Conservation (phyloP, 2,113 vertebrate genomes). For the Mesoclemmys tuberculata region DNA sequence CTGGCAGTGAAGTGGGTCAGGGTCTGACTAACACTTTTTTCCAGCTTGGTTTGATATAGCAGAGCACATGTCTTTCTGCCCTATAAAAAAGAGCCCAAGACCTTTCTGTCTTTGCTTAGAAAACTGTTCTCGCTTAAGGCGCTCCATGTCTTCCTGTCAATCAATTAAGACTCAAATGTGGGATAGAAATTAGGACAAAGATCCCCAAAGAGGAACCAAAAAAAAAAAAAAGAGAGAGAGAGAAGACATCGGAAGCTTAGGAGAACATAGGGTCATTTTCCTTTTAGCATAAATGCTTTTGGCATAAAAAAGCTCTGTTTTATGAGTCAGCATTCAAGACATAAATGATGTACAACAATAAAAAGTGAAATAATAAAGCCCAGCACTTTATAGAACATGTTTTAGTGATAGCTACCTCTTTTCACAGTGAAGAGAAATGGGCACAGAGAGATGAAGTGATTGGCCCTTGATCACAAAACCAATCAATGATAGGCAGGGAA, state of each 20-base stretch:
- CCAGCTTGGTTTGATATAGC: not conserved
- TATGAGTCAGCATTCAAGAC: constrained; percentile 22
- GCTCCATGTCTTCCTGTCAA: constrained; percentile 32
- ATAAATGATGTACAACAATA: constrained; percentile 26
- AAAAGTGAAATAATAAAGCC: constrained; percentile 3
- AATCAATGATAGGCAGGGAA: not conserved
- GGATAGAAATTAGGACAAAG: constrained; percentile 47
- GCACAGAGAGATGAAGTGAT: not conserved
- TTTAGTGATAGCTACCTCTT: not conserved
- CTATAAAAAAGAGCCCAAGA: not conserved
- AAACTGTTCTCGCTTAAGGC: constrained; percentile 30
- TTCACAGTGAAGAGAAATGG: constrained; percentile 15
- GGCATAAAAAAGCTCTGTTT: constrained; percentile 9
- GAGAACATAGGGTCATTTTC: constrained; percentile 36
- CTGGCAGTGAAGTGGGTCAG: not conserved
- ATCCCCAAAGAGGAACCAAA: not conserved
- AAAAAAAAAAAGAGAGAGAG: not conserved
- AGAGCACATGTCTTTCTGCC: not conserved
- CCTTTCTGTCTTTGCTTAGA: not conserved
- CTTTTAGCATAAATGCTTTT: constrained; percentile 7
- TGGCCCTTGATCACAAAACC: not conserved
- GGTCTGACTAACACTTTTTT: not conserved
- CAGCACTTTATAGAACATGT: not conserved
- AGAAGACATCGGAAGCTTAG: not conserved
- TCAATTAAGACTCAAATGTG: constrained; percentile 1